Percentiles rank a stretch among this genome's conserved stretches.
These are phyloP conservation scores for Athripsodes cinereus DNA, from an alignment of 2,888 invertebrate species.

Conservation along the genomic window DNA sequence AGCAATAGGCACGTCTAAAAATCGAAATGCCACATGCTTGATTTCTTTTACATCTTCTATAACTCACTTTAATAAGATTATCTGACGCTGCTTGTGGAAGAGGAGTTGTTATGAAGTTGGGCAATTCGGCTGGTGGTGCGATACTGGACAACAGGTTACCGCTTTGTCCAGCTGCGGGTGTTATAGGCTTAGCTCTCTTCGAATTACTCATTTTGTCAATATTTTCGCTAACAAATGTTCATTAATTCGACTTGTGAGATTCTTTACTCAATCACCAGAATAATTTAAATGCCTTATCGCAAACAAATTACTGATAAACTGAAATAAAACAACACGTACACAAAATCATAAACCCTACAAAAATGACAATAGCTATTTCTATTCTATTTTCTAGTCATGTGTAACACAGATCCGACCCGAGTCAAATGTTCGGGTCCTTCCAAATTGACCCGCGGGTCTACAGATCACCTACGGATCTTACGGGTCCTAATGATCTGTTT, in stretches of 20 bases:
- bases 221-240: neutral
- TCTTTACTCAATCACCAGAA: no score
- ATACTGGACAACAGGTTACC: constrained; percentile 61
- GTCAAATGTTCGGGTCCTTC: no score
- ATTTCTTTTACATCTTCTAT: neutral
- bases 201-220: constrained; percentile 35
- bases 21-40: no score
- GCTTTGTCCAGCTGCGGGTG: constrained; percentile 31
- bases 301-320: neutral
- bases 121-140: constrained; percentile 62
- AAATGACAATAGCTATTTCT: neutral
- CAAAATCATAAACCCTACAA: neutral
- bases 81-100: constrained; percentile 26
- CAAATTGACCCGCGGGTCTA: no score
- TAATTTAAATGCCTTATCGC: neutral
- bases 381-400: neutral
- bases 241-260: no score
- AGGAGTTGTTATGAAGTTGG: constrained; percentile 56
- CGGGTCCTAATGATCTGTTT: no score
- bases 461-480: no score
- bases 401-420: no score
- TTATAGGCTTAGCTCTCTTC: constrained; percentile 6
- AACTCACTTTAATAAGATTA: constrained; percentile 20
- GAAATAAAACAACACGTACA: constrained; percentile 8
- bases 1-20: no score